Conservation (phyloP, 2,888 invertebrate species). For the Dynastes tityus region DNA sequence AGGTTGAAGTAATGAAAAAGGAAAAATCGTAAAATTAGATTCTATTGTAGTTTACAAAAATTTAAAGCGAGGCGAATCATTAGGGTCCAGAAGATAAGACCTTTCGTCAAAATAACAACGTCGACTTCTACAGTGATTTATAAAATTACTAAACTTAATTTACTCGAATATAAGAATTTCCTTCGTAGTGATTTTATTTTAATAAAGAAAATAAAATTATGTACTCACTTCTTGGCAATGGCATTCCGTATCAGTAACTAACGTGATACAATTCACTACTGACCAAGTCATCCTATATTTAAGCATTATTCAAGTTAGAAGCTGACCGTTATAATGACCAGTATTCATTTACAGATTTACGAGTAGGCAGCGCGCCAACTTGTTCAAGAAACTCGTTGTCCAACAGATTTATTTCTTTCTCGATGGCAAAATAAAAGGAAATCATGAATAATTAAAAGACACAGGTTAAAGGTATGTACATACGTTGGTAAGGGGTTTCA, state of each 20-base stretch:
- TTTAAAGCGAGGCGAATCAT: no score
- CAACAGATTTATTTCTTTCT: conserved; percentile 28
- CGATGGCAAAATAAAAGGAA: conserved; percentile 37
- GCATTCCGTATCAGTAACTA: neutral
- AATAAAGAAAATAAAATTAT: no score
- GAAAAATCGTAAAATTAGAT: no score
- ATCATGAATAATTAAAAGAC: conserved; percentile 52
- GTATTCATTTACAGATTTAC: conserved; percentile 23
- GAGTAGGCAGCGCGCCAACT: neutral
- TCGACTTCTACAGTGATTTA: no score
- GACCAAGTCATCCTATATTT: neutral
- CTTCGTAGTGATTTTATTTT: no score
- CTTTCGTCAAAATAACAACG: no score
- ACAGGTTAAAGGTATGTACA: conserved; percentile 34
- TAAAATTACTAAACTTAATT: no score
- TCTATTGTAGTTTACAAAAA: no score
- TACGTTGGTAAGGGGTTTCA: conserved; percentile 42
- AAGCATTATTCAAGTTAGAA: conserved; percentile 14
- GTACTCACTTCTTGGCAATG: no score
- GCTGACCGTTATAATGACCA: conserved; percentile 19
- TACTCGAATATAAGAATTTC: no score
- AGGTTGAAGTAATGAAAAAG: no score
- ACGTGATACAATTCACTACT: conserved; percentile 4
- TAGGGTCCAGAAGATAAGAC: no score
- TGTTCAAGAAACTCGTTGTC: conserved; percentile 40